Percentiles rank a stretch among this genome's conserved stretches.
Conservation (phyloP, 2,113 vertebrate genomes). For the Thamnophis sirtalis region DNA sequence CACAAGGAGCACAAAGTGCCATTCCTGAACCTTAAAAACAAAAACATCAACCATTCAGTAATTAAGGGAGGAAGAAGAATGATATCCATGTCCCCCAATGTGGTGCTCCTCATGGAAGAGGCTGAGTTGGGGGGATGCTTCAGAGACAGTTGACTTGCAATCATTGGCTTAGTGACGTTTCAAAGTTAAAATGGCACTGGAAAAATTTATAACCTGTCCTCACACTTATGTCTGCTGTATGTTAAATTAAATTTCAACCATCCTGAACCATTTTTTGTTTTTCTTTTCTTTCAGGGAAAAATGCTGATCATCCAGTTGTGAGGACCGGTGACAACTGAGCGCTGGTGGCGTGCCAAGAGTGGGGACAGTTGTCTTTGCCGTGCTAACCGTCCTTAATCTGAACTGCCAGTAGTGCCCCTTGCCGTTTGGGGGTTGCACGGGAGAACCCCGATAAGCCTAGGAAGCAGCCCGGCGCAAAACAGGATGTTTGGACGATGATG, state of each 20-base stretch:
- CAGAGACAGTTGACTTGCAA: background rate
- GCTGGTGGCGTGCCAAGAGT: slow-evolving; percentile 15
- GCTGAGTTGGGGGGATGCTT: background rate
- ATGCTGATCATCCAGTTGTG: slow-evolving; percentile 10
- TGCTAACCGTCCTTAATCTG: background rate
- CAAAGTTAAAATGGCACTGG: background rate
- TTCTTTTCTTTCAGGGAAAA: slow-evolving; percentile 31
- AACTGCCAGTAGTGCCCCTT: slow-evolving; percentile 12
- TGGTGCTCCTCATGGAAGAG: background rate
- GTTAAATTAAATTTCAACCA: background rate
- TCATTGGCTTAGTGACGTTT: background rate
- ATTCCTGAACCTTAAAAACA: background rate
- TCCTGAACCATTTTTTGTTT: slow-evolving; percentile 11
- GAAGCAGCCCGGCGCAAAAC: slow-evolving; percentile 64
- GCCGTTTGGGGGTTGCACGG: background rate
- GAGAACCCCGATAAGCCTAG: slow-evolving; percentile 46
- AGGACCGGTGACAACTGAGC: slow-evolving; percentile 42
- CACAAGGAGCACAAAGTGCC: rapidly evolving
- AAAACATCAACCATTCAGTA: background rate
- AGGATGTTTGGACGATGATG: slow-evolving; percentile 88
- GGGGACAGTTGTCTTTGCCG: background rate
- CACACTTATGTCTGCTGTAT: background rate
- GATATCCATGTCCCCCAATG: background rate
- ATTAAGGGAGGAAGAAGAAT: background rate
- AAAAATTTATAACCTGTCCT: background rate